phyloP scores from a whole-genome alignment of 1,140 invertebrate genomes.

The Akabosia matsudoensis region DNA sequence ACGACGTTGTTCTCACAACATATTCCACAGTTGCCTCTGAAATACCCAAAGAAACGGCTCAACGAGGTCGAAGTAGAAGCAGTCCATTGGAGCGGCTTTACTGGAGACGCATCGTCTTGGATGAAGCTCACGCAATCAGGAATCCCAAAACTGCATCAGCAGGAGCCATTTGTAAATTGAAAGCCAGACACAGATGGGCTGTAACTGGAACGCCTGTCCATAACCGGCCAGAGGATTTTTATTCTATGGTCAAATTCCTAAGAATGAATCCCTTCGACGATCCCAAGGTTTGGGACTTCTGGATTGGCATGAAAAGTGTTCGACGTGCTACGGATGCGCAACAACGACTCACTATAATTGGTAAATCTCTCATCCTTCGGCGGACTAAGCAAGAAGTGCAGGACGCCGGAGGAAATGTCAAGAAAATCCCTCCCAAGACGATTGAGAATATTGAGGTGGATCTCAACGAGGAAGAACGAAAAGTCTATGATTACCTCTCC shows the following conservation, averaged over 20 bases:
- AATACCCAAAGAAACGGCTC: constrained; percentile 46
- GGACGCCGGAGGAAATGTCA: constrained; percentile 32
- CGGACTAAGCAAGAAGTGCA: constrained; percentile 77
- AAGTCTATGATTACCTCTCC: constrained; percentile 62
- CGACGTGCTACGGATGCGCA: constrained; percentile 55
- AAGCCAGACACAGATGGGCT: constrained; percentile 68
- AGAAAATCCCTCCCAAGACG: constrained; percentile 47
- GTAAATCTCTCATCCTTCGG: constrained; percentile 75
- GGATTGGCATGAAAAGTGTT: constrained; percentile 8
- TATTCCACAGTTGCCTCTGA: constrained; percentile 55
- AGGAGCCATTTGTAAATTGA: constrained; percentile 65
- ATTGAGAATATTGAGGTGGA: constrained; percentile 56
- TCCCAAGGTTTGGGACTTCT: constrained; percentile 9
- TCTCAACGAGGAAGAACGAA: constrained; percentile 67
- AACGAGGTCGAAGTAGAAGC: background rate
- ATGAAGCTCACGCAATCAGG: constrained; percentile 88
- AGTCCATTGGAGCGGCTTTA: constrained; percentile 59
- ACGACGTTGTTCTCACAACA: constrained; percentile 58
- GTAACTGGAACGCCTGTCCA: constrained; percentile 94
- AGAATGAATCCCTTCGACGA: constrained; percentile 7
- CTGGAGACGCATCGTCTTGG: constrained; percentile 84
- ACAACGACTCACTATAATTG: constrained; percentile 70
- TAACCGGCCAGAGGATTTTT: constrained; percentile 82
- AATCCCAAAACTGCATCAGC: constrained; percentile 78
- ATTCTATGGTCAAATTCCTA: constrained; percentile 17